Conservation (phyloP, 2,113 vertebrate species). For the Pterocles gutturalis region DNA sequence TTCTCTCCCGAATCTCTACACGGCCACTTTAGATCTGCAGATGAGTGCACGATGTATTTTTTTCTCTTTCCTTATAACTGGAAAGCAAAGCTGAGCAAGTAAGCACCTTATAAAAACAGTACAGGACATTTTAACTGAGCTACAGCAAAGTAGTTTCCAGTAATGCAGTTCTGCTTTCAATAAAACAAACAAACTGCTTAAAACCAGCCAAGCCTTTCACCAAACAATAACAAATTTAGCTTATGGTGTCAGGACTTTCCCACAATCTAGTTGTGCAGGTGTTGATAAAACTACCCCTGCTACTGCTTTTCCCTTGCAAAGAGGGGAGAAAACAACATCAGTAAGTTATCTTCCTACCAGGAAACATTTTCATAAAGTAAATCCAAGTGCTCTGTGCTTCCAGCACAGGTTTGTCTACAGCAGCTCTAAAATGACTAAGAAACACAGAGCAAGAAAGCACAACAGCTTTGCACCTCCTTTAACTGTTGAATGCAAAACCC, state of each 20-base stretch:
- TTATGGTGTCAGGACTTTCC: slow-evolving; percentile 76
- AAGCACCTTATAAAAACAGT: slow-evolving; percentile 58
- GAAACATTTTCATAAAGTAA: slow-evolving; percentile 33
- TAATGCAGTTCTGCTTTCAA: slow-evolving; percentile 75
- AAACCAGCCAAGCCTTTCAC: slow-evolving; percentile 76
- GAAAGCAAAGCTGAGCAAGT: slow-evolving; percentile 44
- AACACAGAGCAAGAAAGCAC: not conserved
- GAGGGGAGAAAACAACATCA: slow-evolving; percentile 15
- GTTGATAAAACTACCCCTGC: slow-evolving; percentile 39
- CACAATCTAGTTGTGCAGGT: slow-evolving; percentile 81
- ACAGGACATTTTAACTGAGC: slow-evolving; percentile 79
- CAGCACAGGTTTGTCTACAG: not conserved
- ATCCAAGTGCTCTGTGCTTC: not conserved
- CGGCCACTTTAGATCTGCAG: not conserved
- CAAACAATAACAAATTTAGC: slow-evolving; percentile 84
- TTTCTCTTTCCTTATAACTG: not conserved
- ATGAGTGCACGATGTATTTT: not conserved
- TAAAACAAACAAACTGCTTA: slow-evolving; percentile 85
- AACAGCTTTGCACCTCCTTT: not conserved
- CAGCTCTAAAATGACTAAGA: not conserved
- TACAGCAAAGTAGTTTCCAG: slow-evolving; percentile 83
- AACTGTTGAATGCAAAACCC: not conserved
- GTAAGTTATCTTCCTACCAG: not conserved
- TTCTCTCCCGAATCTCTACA: not conserved
- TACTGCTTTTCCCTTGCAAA: slow-evolving; percentile 39